These are phyloP conservation scores for Drosophila trichaetosa DNA, from an alignment of 2,888 invertebrate genomes.

Conservation along the genomic window DNA sequence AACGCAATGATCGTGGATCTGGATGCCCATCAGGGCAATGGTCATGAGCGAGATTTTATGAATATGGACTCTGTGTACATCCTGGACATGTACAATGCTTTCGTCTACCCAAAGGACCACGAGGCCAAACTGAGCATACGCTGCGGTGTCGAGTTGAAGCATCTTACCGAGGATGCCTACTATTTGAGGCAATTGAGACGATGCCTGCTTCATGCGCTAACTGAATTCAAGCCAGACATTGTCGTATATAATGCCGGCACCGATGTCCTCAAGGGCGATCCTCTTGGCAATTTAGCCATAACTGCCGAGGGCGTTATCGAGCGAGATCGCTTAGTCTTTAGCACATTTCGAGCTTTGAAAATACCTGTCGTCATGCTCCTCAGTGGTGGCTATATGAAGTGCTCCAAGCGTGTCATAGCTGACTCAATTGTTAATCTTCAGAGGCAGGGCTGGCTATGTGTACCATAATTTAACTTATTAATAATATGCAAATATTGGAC, in stretches of 20 bases:
- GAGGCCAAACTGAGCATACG: conserved; percentile 90
- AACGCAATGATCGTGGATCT: conserved; percentile 95
- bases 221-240: conserved; percentile 91
- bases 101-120: conserved; percentile 92
- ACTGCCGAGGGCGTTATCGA: conserved; percentile 92
- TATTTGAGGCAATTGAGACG: conserved; percentile 90
- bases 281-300: conserved; percentile 90
- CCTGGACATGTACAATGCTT: conserved; percentile 93
- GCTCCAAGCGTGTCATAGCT: conserved; percentile 92
- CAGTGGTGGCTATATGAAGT: conserved; percentile 93
- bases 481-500: not conserved
- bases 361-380: conserved; percentile 95
- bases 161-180: conserved; percentile 88
- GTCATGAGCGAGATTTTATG: conserved; percentile 93
- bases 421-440: conserved; percentile 93
- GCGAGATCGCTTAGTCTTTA: conserved; percentile 93
- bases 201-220: conserved; percentile 88
- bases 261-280: conserved; percentile 92
- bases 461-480: not conserved
- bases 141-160: conserved; percentile 88
- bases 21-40: conserved; percentile 97
- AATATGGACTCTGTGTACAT: conserved; percentile 91
- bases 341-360: conserved; percentile 87
- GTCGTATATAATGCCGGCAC: conserved; percentile 98
- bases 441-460: conserved; percentile 86